phyloP scores from a whole-genome alignment of 2,797 vertebrate genomes.

The Pangasius krempfi region DNA sequence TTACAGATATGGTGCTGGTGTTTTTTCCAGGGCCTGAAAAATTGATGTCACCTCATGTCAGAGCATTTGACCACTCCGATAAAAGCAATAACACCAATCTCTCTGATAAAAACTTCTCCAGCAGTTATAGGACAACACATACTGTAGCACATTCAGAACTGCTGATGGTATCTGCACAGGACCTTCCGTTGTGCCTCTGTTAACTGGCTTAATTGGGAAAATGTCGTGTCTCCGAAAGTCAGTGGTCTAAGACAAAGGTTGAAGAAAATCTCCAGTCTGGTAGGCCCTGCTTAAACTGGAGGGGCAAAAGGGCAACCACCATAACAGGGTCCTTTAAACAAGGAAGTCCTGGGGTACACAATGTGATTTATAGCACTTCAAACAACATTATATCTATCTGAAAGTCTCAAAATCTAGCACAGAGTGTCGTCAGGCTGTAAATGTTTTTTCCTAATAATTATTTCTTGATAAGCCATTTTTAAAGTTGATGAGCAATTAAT shows the following conservation, averaged over 20 bases:
- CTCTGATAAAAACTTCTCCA: neutral
- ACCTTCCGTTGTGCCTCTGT: constrained; percentile 44
- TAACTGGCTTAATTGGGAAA: constrained; percentile 53
- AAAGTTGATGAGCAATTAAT: constrained; percentile 9
- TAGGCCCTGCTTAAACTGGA: neutral
- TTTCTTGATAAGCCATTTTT: constrained; percentile 17
- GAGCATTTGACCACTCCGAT: too few species aligned
- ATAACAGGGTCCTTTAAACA: constrained; percentile 31
- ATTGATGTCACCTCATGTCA: neutral
- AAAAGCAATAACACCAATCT: neutral
- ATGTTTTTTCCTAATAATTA: neutral
- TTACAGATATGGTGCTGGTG: constrained; percentile 1
- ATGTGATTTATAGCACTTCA: neutral
- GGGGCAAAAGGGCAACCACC: constrained; percentile 14
- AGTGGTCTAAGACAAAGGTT: constrained; percentile 29
- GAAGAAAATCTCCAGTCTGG: constrained; percentile 25
- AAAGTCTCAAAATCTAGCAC: neutral
- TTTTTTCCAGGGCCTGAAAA: neutral
- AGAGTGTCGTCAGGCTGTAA: neutral
- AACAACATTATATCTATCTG: neutral
- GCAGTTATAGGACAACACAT: too few species aligned
- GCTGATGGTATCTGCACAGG: constrained; percentile 40
- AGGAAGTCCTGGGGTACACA: neutral
- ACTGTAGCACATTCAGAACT: constrained; percentile 49
- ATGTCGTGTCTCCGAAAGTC: constrained; percentile 50